phyloP scores from a whole-genome alignment of 2,888 invertebrate species.

The Lasioglossum calceatum region DNA sequence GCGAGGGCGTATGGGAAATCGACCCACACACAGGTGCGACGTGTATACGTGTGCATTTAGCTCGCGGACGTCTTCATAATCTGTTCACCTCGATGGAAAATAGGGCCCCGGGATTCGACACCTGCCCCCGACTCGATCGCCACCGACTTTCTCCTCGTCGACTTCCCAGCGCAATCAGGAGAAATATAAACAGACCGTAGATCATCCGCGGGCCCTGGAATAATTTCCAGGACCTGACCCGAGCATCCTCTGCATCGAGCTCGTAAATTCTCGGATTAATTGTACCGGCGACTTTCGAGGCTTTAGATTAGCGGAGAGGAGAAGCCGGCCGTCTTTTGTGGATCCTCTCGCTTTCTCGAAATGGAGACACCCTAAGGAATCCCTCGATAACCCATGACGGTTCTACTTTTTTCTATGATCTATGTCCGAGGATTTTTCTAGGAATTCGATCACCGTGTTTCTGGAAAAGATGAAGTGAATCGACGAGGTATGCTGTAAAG shows the following conservation, averaged over 20 bases:
- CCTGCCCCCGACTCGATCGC: constrained; percentile 17
- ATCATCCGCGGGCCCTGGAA: constrained; percentile 33
- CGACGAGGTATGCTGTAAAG: neutral
- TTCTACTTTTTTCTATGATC: neutral
- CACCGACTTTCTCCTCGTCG: constrained; percentile 21
- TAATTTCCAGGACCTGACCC: constrained; percentile 10
- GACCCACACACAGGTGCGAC: constrained; percentile 78
- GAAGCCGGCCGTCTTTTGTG: neutral
- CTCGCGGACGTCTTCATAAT: constrained; percentile 81
- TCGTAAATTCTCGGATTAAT: constrained; percentile 31
- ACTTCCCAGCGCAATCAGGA: constrained; percentile 41
- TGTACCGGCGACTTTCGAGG: neutral
- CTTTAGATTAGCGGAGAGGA: neutral
- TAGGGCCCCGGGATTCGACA: constrained; percentile 32
- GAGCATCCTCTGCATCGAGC: constrained; percentile 2
- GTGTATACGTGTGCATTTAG: constrained; percentile 70
- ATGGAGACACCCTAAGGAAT: neutral
- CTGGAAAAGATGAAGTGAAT: neutral
- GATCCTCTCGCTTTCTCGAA: neutral
- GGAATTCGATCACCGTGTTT: neutral
- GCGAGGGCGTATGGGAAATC: constrained; percentile 78
- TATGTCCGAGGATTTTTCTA: neutral
- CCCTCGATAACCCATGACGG: neutral
- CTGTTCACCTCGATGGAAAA: constrained; percentile 78
- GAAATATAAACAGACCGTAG: constrained; percentile 66